These are phyloP conservation scores for Odontothrips loti DNA, from an alignment of 2,888 invertebrate genomes.

Conservation along the genomic window DNA sequence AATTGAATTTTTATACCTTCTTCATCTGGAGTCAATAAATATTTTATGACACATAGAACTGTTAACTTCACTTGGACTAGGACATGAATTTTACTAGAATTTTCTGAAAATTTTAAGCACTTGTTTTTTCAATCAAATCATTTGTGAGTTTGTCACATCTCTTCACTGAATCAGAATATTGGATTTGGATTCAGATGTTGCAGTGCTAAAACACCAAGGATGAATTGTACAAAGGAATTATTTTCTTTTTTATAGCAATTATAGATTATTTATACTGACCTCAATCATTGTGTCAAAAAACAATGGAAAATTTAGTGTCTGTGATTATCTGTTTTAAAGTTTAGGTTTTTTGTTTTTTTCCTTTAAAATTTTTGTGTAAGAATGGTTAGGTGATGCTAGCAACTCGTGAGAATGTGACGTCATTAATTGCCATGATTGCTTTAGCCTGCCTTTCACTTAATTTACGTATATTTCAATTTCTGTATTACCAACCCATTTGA, in stretches of 20 bases:
- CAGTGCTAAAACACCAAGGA: not conserved
- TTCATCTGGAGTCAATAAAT: not conserved
- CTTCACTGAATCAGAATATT: not conserved
- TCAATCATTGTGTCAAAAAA: not conserved
- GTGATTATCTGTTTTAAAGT: not conserved
- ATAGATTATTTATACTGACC: not conserved
- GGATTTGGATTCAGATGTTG: too few species aligned
- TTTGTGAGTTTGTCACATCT: not conserved
- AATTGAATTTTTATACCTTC: not conserved
- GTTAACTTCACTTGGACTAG: not conserved
- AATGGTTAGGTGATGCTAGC: not conserved
- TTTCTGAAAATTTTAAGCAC: not conserved
- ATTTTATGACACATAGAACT: not conserved
- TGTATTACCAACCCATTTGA: not conserved
- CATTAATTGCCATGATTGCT: not conserved
- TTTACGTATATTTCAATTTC: not conserved
- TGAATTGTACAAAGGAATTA: not conserved
- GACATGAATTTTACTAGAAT: not conserved
- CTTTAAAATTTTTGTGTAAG: not conserved
- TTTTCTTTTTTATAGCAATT: not conserved
- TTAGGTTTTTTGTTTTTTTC: not conserved
- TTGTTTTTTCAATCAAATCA: not conserved
- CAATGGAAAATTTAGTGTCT: not conserved
- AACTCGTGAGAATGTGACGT: not conserved
- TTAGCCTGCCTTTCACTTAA: not conserved